Base-by-base conservation (phyloP, 2,888 invertebrate genomes). In the Diarsia rubi region DNA sequence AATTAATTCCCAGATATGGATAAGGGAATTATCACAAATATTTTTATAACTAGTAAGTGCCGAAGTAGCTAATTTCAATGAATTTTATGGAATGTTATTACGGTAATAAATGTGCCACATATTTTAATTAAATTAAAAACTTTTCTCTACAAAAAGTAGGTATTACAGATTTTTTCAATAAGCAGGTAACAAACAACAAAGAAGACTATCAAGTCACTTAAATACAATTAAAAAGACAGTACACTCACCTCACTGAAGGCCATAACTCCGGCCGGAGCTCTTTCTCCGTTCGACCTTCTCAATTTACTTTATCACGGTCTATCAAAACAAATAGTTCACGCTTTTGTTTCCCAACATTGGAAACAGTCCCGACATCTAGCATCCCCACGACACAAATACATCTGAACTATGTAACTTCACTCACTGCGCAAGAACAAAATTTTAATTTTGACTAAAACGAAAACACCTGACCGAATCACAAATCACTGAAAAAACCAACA, bases 211-310 rank as follows among this genome's bases (percentile, higher is more conserved):
- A 73, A 80, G 77, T 76, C 79, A 81, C 69, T 83, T 85, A 82
- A 84, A 83, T 78, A 81, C 78, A 83, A 85, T 75, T 83, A 75
- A 78, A 76, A 85, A 90, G 86, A 89, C 87, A 57, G 27, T 57
- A 57, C 57, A 96, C 97, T 97, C 94, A 98, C 98, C 97, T 98
- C 97, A 97, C 98, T 98, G 97, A 98, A 98, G 97, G 98, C 97
- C 98, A 98, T 98, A 93, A 97, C 97, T 97, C 97, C 93, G 96
- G 95, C 96, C 96, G 97, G 95, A 87, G 94, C 94, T 96, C 94
- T 94, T 95, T 94, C 95, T 95, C 95, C 95, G 93, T 95, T 95
- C 96, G 94, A 96, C 96, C 96, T 96, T 95, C 92, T 93, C 91
- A 93, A 93, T 94, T 93, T 93, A 93, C 90, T 94, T 92, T 94